Percentiles rank a stretch among this genome's conserved stretches.
These are phyloP conservation scores for Malaclemys terrapin DNA, from an alignment of 2,113 vertebrate species.

Conservation along the genomic window DNA sequence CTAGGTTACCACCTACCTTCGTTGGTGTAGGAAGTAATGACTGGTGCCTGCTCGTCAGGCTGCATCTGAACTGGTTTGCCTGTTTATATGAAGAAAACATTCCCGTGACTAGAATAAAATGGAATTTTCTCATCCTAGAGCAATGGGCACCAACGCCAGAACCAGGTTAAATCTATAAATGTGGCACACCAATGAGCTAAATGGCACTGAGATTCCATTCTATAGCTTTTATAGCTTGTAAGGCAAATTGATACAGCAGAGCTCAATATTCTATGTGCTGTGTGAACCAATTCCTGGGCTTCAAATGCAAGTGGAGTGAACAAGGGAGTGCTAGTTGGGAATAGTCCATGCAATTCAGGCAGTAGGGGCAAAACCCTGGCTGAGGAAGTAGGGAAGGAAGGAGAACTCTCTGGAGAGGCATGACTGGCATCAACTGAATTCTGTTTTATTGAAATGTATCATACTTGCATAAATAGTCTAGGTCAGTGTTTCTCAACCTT, in stretches of 20 bases:
- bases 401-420: no score
- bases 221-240: neutral
- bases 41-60: conserved; percentile 22
- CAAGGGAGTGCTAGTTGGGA: neutral
- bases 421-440: neutral
- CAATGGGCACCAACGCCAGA: accelerated
- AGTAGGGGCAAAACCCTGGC: neutral
- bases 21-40: conserved; percentile 46
- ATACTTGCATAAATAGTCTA: neutral
- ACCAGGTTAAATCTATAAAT: neutral
- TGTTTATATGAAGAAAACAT: conserved; percentile 48
- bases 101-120: neutral
- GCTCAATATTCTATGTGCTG: neutral
- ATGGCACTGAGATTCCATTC: accelerated
- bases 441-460: neutral
- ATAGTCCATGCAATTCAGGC: accelerated
- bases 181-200: neutral
- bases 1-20: conserved; percentile 68
- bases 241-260: neutral
- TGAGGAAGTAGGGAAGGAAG: accelerated
- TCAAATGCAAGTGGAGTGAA: neutral
- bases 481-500: neutral
- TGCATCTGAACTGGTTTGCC: conserved; percentile 46
- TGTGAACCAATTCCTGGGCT: accelerated
- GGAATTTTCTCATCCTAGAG: neutral